A percentile compares a stretch with the other conserved stretches of the same genome.
These are phyloP conservation scores for Troides oblongomaculatus DNA, from an alignment of 2,888 invertebrate genomes.

Conservation along the genomic window DNA sequence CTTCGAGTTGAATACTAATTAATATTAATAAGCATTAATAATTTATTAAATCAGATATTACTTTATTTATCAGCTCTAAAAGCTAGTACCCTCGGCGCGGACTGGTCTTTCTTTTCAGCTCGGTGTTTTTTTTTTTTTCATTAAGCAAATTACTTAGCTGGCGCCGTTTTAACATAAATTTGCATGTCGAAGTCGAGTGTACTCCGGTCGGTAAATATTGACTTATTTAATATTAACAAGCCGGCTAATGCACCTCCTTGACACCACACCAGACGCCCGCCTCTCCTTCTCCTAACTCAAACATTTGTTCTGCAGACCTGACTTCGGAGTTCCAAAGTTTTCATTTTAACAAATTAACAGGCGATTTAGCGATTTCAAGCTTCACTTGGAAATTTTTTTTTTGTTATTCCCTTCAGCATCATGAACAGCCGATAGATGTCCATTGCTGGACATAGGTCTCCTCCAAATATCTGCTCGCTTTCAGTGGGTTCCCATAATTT, in stretches of 20 bases:
- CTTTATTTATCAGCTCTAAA: constrained; percentile 19
- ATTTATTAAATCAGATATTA: constrained; percentile 20
- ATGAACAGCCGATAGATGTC: no score
- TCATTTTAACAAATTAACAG: no score
- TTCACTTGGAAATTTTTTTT: no score
- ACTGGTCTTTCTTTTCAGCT: constrained; percentile 24
- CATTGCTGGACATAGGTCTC: no score
- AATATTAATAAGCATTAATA: constrained; percentile 3
- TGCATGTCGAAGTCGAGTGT: constrained; percentile 40
- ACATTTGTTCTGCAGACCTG: constrained; percentile 3
- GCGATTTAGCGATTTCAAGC: no score
- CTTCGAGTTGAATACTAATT: not conserved
- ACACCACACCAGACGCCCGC: constrained; percentile 11
- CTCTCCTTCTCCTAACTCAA: constrained; percentile 4
- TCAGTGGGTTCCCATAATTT: no score
- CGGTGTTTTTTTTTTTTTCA: constrained; percentile 29
- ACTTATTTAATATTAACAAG: constrained; percentile 30
- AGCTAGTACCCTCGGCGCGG: constrained; percentile 4
- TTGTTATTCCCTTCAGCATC: no score
- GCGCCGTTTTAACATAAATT: constrained; percentile 47
- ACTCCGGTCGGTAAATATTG: constrained; percentile 27
- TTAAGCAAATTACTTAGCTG: constrained; percentile 39
- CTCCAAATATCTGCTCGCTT: no score
- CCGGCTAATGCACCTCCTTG: constrained; percentile 24
- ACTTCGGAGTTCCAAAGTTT: not conserved